Percentiles rank a stretch among this genome's conserved stretches.
These are phyloP conservation scores for Asbolus verrucosus DNA, from an alignment of 1,140 invertebrate genomes.

Conservation along the genomic window DNA sequence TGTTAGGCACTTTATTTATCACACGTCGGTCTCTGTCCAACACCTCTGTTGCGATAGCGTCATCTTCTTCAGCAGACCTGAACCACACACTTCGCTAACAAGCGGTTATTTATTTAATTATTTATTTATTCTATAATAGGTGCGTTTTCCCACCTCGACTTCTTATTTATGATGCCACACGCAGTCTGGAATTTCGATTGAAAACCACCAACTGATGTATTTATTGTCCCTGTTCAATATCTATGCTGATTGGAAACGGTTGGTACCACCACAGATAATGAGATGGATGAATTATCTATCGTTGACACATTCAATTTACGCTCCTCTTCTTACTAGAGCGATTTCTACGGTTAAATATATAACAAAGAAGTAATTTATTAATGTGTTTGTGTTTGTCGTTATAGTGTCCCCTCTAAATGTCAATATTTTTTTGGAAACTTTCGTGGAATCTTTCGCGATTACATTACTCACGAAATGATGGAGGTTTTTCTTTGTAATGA, in stretches of 20 bases:
- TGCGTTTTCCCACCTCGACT: constrained; percentile 64
- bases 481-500: background rate
- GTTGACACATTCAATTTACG: constrained; percentile 42
- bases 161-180: constrained; percentile 65
- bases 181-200: constrained; percentile 62
- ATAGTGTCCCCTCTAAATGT: no score
- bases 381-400: constrained; percentile 27
- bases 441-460: background rate
- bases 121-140: constrained; percentile 66
- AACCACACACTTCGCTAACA: constrained; percentile 65
- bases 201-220: constrained; percentile 61
- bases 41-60: background rate
- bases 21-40: constrained; percentile 53
- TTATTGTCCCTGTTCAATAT: constrained; percentile 61
- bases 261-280: constrained; percentile 43
- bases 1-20: constrained; percentile 65
- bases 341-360: no score
- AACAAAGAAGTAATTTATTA: constrained; percentile 8
- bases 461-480: no score
- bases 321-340: no score
- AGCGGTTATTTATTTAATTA: constrained; percentile 66
- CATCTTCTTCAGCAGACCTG: constrained; percentile 29
- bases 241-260: constrained; percentile 63
- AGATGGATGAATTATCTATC: constrained; percentile 41
- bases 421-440: constrained; percentile 7